phyloP scores from a whole-genome alignment of 2,888 invertebrate genomes.

The Adelphocoris suturalis region DNA sequence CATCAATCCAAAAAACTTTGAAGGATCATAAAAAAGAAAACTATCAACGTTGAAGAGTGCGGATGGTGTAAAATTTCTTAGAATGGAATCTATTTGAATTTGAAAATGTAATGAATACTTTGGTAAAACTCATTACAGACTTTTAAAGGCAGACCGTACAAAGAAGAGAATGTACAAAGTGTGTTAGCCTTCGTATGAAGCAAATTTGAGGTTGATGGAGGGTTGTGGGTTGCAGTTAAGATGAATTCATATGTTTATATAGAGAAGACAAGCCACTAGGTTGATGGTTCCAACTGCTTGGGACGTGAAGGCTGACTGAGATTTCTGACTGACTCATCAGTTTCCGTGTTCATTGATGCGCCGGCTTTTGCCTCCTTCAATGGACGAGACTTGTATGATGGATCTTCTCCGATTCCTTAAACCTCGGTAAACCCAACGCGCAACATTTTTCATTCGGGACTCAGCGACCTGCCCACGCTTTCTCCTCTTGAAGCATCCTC shows the following conservation, averaged over 20 bases:
- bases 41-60: too few relatives aligned
- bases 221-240: not conserved
- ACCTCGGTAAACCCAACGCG: slow-evolving; percentile 3
- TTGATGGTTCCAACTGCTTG: not conserved
- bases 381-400: slow-evolving; percentile 21
- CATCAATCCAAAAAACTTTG: too few relatives aligned
- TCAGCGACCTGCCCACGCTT: slow-evolving; percentile 12
- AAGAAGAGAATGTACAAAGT: too few relatives aligned
- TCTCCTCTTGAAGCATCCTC: not conserved
- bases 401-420: slow-evolving; percentile 21
- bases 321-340: slow-evolving; percentile 34
- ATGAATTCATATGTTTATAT: not conserved
- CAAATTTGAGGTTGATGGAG: not conserved
- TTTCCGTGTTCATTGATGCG: slow-evolving; percentile 37
- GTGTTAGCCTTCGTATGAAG: too few relatives aligned
- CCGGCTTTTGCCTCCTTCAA: slow-evolving; percentile 39
- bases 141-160: too few relatives aligned
- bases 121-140: too few relatives aligned
- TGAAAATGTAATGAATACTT: too few relatives aligned
- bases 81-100: too few relatives aligned
- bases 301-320: not conserved
- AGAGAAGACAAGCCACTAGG: not conserved
- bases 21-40: too few relatives aligned
- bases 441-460: slow-evolving; percentile 18
- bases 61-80: too few relatives aligned